These are phyloP conservation scores for Dendrocincla tyrannina DNA, from an alignment of 2,797 vertebrate species.

Conservation along the genomic window DNA sequence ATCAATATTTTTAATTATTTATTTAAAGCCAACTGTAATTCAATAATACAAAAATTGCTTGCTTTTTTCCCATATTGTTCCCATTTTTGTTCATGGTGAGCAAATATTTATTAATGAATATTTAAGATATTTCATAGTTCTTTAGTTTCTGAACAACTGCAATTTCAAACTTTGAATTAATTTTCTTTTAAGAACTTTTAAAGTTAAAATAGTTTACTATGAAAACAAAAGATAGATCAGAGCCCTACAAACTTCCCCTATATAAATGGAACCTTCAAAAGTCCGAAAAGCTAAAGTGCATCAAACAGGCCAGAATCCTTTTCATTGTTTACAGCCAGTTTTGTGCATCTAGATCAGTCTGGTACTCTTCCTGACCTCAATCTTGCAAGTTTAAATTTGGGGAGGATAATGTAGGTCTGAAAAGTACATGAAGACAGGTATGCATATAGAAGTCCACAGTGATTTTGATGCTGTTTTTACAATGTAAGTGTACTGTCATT, in stretches of 20 bases:
- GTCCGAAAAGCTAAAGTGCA: neutral
- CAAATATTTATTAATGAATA: neutral
- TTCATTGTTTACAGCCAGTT: neutral
- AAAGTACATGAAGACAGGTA: neutral
- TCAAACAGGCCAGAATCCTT: neutral
- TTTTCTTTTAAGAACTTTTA: neutral
- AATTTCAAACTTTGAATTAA: neutral
- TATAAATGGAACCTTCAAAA: neutral
- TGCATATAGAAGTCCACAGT: neutral
- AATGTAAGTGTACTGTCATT: neutral
- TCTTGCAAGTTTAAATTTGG: neutral
- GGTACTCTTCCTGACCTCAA: neutral
- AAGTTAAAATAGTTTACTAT: neutral
- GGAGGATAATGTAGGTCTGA: neutral
- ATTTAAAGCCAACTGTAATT: neutral
- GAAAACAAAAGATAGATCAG: neutral
- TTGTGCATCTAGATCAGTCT: neutral
- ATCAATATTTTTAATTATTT: neutral
- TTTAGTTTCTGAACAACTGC: neutral
- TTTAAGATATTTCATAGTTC: neutral
- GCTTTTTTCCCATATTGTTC: neutral
- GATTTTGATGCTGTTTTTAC: neutral
- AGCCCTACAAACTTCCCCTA: neutral
- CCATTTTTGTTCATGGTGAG: neutral
- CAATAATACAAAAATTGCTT: neutral